A percentile compares a stretch with the other conserved stretches of the same genome.
Evolutionary conservation across 2,797 vertebrate species (phyloP).

Genomic region (Craterocephalus amniculus): DNA sequence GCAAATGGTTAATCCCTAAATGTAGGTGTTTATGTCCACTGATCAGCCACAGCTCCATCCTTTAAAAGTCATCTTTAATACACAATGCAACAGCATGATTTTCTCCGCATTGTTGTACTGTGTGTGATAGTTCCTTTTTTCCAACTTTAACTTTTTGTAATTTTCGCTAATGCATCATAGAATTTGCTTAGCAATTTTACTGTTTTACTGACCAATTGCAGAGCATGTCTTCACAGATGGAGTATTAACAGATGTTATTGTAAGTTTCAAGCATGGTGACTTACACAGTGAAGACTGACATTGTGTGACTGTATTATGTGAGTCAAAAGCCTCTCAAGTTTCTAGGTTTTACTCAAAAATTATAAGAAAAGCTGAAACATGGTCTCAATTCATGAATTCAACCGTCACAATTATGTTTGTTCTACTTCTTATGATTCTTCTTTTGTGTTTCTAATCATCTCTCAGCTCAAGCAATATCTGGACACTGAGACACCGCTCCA

Average conservation of each 20-base stretch:
- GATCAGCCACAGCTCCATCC: background rate
- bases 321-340: background rate
- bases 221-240: background rate
- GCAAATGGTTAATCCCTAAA: constrained; percentile 8
- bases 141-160: no score
- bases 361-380: background rate
- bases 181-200: background rate
- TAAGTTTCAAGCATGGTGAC: background rate
- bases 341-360: background rate
- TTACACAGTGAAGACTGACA: background rate
- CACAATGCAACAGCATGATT: constrained; percentile 26
- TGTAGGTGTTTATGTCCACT: background rate
- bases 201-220: background rate
- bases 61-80: background rate
- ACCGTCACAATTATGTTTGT: background rate
- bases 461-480: constrained; percentile 91
- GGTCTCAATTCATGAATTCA: background rate
- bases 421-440: constrained; percentile 1
- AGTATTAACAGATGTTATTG: background rate
- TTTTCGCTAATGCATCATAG: background rate
- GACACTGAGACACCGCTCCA: constrained; percentile 85
- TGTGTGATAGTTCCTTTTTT: background rate
- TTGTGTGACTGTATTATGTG: background rate
- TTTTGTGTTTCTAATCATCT: constrained; percentile 39
- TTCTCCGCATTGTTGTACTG: background rate